Percentiles rank a stretch among this genome's conserved stretches.
These are phyloP conservation scores for Alectura lathami DNA, from an alignment of 2,113 vertebrate species.

Conservation along the genomic window DNA sequence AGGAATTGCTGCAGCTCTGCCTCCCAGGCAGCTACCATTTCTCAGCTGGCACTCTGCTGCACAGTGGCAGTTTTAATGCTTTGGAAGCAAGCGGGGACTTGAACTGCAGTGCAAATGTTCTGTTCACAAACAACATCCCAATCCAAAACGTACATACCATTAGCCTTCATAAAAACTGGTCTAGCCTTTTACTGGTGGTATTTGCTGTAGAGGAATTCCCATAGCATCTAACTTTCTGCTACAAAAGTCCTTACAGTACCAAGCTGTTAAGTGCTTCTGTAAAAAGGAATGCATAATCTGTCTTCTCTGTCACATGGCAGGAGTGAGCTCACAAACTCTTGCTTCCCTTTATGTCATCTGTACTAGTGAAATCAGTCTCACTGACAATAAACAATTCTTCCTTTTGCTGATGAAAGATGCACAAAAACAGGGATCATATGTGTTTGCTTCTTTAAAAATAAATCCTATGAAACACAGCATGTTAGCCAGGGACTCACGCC, in stretches of 20 bases:
- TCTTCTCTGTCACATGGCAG: background rate
- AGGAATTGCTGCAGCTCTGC: background rate
- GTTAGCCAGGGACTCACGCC: background rate
- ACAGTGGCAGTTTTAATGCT: background rate
- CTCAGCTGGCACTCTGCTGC: background rate
- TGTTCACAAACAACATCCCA: background rate
- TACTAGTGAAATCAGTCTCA: background rate
- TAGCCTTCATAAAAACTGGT: background rate
- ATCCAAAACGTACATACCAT: background rate
- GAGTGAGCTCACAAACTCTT: background rate
- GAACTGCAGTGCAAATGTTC: background rate
- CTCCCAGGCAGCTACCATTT: background rate
- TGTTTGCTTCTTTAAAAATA: background rate
- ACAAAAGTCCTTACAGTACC: background rate
- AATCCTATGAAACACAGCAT: rapidly evolving
- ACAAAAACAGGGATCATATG: background rate
- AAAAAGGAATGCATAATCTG: background rate
- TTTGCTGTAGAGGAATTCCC: background rate
- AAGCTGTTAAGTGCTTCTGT: background rate
- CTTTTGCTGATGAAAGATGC: background rate
- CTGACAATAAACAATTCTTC: background rate
- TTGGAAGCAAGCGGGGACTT: background rate
- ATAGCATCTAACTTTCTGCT: background rate
- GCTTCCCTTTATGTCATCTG: background rate
- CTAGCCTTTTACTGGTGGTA: background rate